Base-by-base conservation (phyloP, 2,888 invertebrate species). In the Gymnoscelis rufifasciata region DNA sequence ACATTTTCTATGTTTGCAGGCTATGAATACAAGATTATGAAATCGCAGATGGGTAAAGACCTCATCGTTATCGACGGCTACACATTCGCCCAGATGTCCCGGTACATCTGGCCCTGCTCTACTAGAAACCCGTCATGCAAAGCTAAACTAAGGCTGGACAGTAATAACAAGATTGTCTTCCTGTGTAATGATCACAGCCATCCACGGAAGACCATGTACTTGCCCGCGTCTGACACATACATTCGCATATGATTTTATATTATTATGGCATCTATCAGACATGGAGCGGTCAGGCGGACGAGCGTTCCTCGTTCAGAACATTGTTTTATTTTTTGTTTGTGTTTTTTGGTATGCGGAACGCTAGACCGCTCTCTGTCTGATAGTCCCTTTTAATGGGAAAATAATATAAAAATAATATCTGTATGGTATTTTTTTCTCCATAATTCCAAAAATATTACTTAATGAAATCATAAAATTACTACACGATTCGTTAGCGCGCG, bases 41-140 rank as follows among this genome's bases (percentile, higher is more conserved):
- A 35, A n/a, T 50, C 47, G 10, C 41, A 31, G 13, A 41, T 19
- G 23, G 53, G 53, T 0, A 44, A 31, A n/a, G 11, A 41, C 11
- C 30, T 50, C 1, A 39, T 50, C 7, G 13, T 50, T 14, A 19
- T 53, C 12, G 42, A 50, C 11, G 47, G 47, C 1, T 50, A 44
- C 14, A 49, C 46, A 7, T 52, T 43, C n/a, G 7, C 43, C 27
- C 19, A 14, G n/a, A 10, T 5, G 7, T 33, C 31, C 2, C 30
- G 37, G 1, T 26, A 24, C 10, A 8, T 2, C 7, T 52, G 52
- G 52, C 27, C 7, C 1, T 52, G 52, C 19, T 52, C 49, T 1
- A 39, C 36, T 3, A 33, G 43, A 29, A 37, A 40, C 11, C 24
- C 27, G 28, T n/a, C 23, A 14, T 30, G 45, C 12, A 35, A 36